These are phyloP conservation scores for Pangasius sanitwongsei DNA, from an alignment of 2,797 vertebrate species.

Conservation along the genomic window DNA sequence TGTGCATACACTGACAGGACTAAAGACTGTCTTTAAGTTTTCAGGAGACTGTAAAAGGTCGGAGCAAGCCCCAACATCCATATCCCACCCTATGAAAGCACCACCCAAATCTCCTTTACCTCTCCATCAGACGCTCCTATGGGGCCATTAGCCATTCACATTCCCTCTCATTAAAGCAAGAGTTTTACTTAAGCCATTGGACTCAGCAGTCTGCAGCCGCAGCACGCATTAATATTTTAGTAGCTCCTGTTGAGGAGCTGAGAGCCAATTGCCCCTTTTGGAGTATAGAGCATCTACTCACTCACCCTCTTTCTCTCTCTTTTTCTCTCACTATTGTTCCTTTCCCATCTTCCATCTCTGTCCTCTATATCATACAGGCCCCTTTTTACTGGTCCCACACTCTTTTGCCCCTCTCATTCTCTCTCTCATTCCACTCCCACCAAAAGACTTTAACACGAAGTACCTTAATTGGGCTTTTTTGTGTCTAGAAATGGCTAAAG, in stretches of 20 bases:
- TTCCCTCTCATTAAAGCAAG: conserved; percentile 78
- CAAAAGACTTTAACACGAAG: conserved; percentile 72
- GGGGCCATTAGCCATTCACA: conserved; percentile 80
- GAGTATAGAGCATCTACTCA: conserved; percentile 46
- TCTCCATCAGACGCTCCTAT: conserved; percentile 71
- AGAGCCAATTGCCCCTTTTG: conserved; percentile 75
- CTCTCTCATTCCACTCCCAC: conserved; percentile 55
- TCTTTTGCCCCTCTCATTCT: conserved; percentile 43
- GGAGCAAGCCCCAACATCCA: conserved; percentile 61
- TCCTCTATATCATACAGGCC: conserved; percentile 18
- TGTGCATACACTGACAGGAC: conserved; percentile 4
- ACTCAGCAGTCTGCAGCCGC: conserved; percentile 76
- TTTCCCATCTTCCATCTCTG: conserved; percentile 28
- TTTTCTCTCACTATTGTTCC: conserved; percentile 23
- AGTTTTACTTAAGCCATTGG: conserved; percentile 77
- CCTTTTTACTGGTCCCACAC: conserved; percentile 31
- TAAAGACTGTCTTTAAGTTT: conserved; percentile 71
- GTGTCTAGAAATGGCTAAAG: conserved; percentile 66
- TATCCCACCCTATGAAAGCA: conserved; percentile 48
- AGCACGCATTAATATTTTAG: conserved; percentile 82
- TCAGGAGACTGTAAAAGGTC: conserved; percentile 77
- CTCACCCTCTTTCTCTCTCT: conserved; percentile 22
- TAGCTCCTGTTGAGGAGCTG: conserved; percentile 76
- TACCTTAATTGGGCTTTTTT: conserved; percentile 78
- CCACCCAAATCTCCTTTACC: conserved; percentile 61